Evolutionary conservation across 2,888 invertebrate genomes (phyloP).

Genomic region (Scaptomyza cyrtandrae): DNA sequence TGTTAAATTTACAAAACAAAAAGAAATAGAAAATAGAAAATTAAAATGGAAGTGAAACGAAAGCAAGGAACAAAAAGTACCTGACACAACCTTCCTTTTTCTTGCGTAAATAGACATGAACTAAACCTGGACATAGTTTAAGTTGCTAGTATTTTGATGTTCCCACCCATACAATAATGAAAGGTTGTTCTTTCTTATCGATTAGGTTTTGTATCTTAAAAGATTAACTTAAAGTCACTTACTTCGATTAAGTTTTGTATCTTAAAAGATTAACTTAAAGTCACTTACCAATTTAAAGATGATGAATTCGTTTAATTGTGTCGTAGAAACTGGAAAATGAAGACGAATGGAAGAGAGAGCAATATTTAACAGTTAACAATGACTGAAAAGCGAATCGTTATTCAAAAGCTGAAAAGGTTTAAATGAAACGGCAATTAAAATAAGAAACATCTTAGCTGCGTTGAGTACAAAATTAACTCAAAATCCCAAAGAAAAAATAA

Average conservation of each 20-base stretch:
- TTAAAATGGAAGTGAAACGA: background rate
- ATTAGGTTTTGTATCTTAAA: too few relatives aligned
- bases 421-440: slow-evolving; percentile 25
- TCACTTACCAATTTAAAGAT: background rate
- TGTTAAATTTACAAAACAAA: slow-evolving; percentile 66
- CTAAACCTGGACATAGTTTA: slow-evolving; percentile 40
- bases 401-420: slow-evolving; percentile 42
- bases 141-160: slow-evolving; percentile 12
- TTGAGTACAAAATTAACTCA: background rate
- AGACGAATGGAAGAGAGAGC: slow-evolving; percentile 11
- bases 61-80: background rate
- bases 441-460: slow-evolving; percentile 12
- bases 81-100: background rate
- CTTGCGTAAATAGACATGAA: background rate
- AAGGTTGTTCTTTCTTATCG: background rate
- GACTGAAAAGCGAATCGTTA: slow-evolving; percentile 25
- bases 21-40: slow-evolving; percentile 15
- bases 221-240: too few relatives aligned
- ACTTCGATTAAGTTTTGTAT: background rate
- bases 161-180: background rate
- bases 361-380: slow-evolving; percentile 44
- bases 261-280: too few relatives aligned
- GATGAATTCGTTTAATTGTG: background rate
- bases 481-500: background rate
- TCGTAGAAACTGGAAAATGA: background rate